Conservation (phyloP, 1,140 invertebrate genomes). For the Adelges cooleyi region DNA sequence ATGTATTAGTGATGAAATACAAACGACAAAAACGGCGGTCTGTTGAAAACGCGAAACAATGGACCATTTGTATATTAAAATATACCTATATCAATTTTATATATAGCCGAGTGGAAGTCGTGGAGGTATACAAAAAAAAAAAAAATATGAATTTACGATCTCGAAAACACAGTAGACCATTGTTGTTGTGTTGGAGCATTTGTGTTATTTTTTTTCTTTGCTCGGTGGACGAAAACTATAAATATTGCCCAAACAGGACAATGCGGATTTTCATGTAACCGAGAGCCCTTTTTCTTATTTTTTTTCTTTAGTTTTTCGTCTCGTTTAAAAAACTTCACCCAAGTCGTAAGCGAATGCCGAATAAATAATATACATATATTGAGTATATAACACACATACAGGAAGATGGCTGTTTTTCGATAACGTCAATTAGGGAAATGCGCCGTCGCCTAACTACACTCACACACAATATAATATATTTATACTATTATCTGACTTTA, state of each 20-base stretch:
- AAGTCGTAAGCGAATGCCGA: no score
- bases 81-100: no score
- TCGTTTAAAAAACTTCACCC: no score
- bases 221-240: constrained; percentile 8
- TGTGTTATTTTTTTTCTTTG: neutral
- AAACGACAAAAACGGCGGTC: neutral
- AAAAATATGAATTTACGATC: constrained; percentile 23
- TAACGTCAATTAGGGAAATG: constrained; percentile 25
- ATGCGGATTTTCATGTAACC: neutral
- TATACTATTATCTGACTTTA: no score
- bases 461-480: no score
- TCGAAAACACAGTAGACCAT: constrained; percentile 26
- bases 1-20: neutral
- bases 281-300: no score
- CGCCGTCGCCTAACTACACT: neutral
- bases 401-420: neutral
- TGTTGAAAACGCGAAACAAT: constrained; percentile 19
- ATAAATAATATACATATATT: no score
- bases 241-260: constrained; percentile 15
- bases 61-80: neutral
- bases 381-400: no score
- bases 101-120: neutral
- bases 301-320: no score
- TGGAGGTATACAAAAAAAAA: no score
- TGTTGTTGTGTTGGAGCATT: constrained; percentile 4